Percentiles rank a stretch among this genome's conserved stretches.
These are phyloP conservation scores for Rhynchonycteris naso DNA, from an alignment of 2,797 vertebrate genomes.

Conservation along the genomic window DNA sequence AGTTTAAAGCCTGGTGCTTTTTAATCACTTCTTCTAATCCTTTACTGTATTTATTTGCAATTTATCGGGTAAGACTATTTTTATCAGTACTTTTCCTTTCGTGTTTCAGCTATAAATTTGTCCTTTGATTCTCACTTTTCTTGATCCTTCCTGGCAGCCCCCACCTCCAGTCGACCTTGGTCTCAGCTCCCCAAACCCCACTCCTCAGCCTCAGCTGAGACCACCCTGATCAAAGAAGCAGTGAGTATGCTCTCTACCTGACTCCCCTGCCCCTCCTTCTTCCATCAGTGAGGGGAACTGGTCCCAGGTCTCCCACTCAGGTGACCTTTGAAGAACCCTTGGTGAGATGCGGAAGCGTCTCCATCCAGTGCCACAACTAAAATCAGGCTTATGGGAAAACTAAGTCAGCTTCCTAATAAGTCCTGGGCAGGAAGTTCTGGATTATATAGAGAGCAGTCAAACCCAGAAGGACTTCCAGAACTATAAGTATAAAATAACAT, in stretches of 20 bases:
- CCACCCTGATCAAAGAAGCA: neutral
- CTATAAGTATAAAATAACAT: neutral
- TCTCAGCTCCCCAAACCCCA: neutral
- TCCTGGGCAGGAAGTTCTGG: conserved; percentile 9
- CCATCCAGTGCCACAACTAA: neutral
- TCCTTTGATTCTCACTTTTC: neutral
- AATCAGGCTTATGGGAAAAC: conserved; percentile 26
- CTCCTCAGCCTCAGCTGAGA: neutral
- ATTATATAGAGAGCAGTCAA: neutral
- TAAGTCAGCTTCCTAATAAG: neutral
- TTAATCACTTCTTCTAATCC: too few species aligned
- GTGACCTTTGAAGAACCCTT: neutral
- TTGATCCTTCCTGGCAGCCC: neutral
- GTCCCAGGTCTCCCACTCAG: neutral
- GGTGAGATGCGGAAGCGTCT: neutral
- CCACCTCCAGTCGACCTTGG: neutral
- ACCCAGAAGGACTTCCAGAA: neutral
- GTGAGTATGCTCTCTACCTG: neutral
- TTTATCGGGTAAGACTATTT: too few species aligned
- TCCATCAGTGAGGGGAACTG: neutral
- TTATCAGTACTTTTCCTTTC: too few species aligned
- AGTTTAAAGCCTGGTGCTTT: too few species aligned
- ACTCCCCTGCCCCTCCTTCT: neutral
- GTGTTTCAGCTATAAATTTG: too few species aligned
- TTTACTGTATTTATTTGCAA: too few species aligned